phyloP scores from a whole-genome alignment of 2,888 invertebrate genomes.

The Ormyrus pomaceus region DNA sequence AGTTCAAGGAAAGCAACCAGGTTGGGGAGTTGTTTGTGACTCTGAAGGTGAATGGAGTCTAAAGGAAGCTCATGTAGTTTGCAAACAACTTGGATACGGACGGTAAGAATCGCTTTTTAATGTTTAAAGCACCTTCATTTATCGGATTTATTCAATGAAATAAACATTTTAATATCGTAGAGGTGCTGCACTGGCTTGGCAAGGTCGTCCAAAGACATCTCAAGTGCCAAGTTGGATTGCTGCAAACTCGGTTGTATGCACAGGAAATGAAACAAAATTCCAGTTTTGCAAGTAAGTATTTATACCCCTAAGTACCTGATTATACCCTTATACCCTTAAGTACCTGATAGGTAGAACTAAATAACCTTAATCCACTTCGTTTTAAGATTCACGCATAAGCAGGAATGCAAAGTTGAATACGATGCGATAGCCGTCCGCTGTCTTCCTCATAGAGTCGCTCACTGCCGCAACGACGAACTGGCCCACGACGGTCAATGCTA shows the following conservation, averaged over 20 bases:
- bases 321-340: not conserved
- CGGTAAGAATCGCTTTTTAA: constrained; percentile 67
- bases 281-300: constrained; percentile 70
- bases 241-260: constrained; percentile 72
- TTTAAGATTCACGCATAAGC: constrained; percentile 67
- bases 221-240: constrained; percentile 70
- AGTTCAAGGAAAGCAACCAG: constrained; percentile 71
- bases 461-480: constrained; percentile 76
- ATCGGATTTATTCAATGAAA: not conserved
- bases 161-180: constrained; percentile 64
- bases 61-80: constrained; percentile 77
- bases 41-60: constrained; percentile 75
- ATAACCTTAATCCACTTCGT: not conserved
- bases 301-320: not conserved
- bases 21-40: constrained; percentile 78
- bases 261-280: constrained; percentile 75
- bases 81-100: constrained; percentile 76
- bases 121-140: not conserved
- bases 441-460: constrained; percentile 70
- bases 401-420: constrained; percentile 69
- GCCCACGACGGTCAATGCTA: constrained; percentile 77
- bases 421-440: constrained; percentile 75
- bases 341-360: not conserved
- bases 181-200: constrained; percentile 77
- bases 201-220: constrained; percentile 72